phyloP scores from a whole-genome alignment of 2,797 vertebrate species.

The Scleropages formosus region DNA sequence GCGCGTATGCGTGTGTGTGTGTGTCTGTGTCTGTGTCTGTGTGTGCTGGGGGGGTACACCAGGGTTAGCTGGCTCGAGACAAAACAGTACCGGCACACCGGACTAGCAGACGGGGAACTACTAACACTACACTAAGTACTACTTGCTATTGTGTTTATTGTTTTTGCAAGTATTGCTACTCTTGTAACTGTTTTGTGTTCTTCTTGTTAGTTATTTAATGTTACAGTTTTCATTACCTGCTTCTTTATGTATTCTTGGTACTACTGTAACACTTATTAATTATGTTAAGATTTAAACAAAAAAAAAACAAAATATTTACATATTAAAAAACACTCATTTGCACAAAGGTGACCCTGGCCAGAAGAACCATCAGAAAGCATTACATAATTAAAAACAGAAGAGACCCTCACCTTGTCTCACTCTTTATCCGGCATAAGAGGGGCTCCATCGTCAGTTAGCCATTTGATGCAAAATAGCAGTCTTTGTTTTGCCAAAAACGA shows the following conservation, averaged over 20 bases:
- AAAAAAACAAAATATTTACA: too few species aligned
- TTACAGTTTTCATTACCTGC: constrained; percentile 11
- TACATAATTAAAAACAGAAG: constrained; percentile 58
- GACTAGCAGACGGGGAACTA: constrained; percentile 42
- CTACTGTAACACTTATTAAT: constrained; percentile 8
- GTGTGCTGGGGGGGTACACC: constrained; percentile 46
- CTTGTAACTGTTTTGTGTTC: not conserved
- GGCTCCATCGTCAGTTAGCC: constrained; percentile 51
- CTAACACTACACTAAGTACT: constrained; percentile 20
- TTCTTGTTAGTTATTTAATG: not conserved
- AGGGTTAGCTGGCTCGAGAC: constrained; percentile 49
- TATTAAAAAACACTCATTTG: not conserved
- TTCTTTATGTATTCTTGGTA: not conserved
- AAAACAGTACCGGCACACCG: constrained; percentile 58
- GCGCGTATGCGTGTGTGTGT: constrained; percentile 13
- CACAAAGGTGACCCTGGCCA: constrained; percentile 30
- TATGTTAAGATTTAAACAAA: constrained; percentile 15
- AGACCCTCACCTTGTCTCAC: constrained; percentile 40
- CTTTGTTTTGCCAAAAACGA: constrained; percentile 31
- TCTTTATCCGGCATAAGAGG: constrained; percentile 46
- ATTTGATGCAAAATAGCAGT: constrained; percentile 47
- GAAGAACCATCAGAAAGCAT: constrained; percentile 40
- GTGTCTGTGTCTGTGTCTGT: not conserved
- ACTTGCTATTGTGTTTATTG: constrained; percentile 34
- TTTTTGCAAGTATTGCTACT: constrained; percentile 41